Base-by-base conservation (phyloP, 2,888 invertebrate genomes). In the Monochamus alternatus region DNA sequence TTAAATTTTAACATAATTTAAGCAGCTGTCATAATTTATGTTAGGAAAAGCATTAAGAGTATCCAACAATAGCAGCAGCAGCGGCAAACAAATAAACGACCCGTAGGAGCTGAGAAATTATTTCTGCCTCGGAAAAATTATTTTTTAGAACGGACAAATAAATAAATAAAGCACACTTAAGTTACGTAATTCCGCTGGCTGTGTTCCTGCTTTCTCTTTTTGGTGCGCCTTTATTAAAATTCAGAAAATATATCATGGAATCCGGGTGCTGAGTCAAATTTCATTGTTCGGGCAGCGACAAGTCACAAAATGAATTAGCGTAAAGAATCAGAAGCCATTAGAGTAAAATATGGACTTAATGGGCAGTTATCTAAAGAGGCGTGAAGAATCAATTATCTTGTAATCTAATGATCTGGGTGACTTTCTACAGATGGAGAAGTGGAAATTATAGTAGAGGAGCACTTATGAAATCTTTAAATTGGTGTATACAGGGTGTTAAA, bases 351-450 rank as follows among this genome's bases (percentile, higher is more conserved):
- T 70, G 74, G 74, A 68, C 59, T 77, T 79, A 77, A 79, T 75
- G 74, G 75, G 30, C 62, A 67, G 75, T 74, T 77, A 72, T 75
- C 74, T 74, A 68, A 73, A 79, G 69, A 55, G 60, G 69, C 75
- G 73, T 67, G 69, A 62, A 77, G 75, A 77, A 75, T 79, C 77
- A 77, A 75, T 78, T 75, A 78, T 63, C 75, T 60, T 52, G 66
- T 73, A 77, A 75, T 78, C 75, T 5, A 76, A 75, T 73, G 60
- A 75, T 71, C 74, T 69, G 69, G 58, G 75, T 73, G 75, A 75
- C 75, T 78, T 76, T 68, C 68, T 64, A 51, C 44, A 64, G 75
- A 78, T 77, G 30, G 52, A 71, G 59, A 64, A 72, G 69, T 69
- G 73, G 59, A 71, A 70, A 66, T 30, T 14, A 51, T n/a, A 52